These are phyloP conservation scores for Diarsia dahlii DNA, from an alignment of 2,888 invertebrate genomes.

Conservation along the genomic window DNA sequence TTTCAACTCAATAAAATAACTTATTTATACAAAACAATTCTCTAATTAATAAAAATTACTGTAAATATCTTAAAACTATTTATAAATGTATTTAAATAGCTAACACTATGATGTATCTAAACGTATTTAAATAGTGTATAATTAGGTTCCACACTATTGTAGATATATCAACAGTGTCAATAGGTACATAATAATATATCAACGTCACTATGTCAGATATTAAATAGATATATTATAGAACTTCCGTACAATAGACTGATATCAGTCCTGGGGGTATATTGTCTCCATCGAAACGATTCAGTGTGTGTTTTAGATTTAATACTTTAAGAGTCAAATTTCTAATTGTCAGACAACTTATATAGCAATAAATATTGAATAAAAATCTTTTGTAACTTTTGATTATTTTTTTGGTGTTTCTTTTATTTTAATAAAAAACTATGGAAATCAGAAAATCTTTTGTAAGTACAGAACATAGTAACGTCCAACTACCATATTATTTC, in stretches of 20 bases:
- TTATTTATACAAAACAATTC: too few relatives aligned
- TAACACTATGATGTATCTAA: too few relatives aligned
- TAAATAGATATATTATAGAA: slow-evolving; percentile 37
- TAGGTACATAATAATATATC: slow-evolving; percentile 34
- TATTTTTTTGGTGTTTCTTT: too few relatives aligned
- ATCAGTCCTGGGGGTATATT: slow-evolving; percentile 33
- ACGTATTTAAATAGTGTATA: neutral
- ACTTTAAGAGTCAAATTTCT: neutral
- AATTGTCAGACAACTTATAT: neutral
- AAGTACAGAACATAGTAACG: too few relatives aligned
- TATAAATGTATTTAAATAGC: too few relatives aligned
- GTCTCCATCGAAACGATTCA: slow-evolving; percentile 18
- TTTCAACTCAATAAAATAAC: too few relatives aligned
- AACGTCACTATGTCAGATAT: slow-evolving; percentile 31
- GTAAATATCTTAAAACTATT: too few relatives aligned
- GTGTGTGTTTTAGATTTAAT: neutral
- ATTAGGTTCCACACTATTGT: neutral
- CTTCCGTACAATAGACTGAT: slow-evolving; percentile 18
- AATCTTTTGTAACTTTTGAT: neutral
- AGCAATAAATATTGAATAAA: neutral
- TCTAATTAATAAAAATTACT: too few relatives aligned
- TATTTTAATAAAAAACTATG: too few relatives aligned
- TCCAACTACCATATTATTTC: too few relatives aligned
- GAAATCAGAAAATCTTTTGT: too few relatives aligned
- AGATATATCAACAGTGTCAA: slow-evolving; percentile 1